Evolutionary conservation across 2,888 invertebrate species (phyloP), one percentile per base, ranked within the genome.

Genomic region (Eremobia ochroleuca): DNA sequence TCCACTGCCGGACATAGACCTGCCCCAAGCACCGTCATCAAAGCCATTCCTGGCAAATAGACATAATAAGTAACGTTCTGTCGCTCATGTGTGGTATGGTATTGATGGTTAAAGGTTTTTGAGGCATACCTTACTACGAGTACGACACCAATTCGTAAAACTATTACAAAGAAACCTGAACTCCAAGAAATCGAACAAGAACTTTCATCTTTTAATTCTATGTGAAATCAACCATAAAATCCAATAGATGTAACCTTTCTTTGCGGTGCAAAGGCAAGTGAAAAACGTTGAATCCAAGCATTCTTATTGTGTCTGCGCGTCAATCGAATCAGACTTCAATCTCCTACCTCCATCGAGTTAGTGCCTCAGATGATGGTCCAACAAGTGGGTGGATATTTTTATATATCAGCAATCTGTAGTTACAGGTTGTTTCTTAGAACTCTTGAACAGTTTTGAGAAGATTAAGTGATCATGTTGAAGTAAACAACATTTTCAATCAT

Each of bases 281-380:
- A 73, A 72, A 76, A 74, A 58, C 31, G 61, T 70, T 43, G 52
- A 55, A 74, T 79, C 71, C 43, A 59, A 73, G 58, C 66, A 43
- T 59, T 83, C 62, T 81, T 83, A 77, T 81, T 78, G 70, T 81
- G 85, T 83, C 88, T 81, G 79, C 28, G 65, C 61, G 69, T 74
- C 88, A 89, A 92, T 91, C 83, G 87, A 85, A 88, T 91, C 87
- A 88, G 87, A 81, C 87, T 90, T 88, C 88, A 88, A 91, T 92
- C 91, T 91, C 83, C 87, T 77, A 77, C 74, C 85, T 79, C 81
- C 79, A 86, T 87, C 72, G 75, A 88, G 77, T 89, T 87, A 89
- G 79, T 69, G 69, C 73, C 67, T 58, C 59, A 70, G 77, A 78
- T 67, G 77, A 62, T 5, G 58, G 74, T 61, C 82, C 89, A 85